Evolutionary conservation across 2,797 vertebrate species (phyloP), one percentile per base, ranked within the genome.

Genomic region (Pyrocephalus nanus): DNA sequence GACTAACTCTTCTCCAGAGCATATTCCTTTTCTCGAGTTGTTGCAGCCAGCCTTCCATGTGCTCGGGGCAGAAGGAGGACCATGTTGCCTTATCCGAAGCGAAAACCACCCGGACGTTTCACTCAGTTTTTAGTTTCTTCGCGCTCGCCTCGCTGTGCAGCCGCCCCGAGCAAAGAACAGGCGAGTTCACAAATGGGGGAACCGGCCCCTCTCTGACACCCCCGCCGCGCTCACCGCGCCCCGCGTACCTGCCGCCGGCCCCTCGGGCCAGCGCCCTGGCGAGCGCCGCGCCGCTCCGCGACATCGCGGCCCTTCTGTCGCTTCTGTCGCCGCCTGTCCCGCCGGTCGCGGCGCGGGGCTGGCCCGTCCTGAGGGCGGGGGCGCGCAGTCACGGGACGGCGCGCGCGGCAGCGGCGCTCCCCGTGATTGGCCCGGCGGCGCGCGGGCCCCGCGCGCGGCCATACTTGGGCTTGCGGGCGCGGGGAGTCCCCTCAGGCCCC

Each of bases 181-280:
- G 23, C 60, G 27, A 57, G 29, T 53, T 30, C 51, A 12, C 29
- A 8, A 8, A 5, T 27, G 29, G 29, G 51, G 51, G 29, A 53
- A 17, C 29, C 51, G 51, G 62, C 25, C 61, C 32, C 43, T 27
- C 12, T n/a, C 25, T 1, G 22, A 29, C 69, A 5, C 34, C 32
- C 73, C 70, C 36, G 36, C 70, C 73, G 74, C 69, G 55, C 17
- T 19, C 66, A 6, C 78, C 81, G 53, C 70, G 76, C 50, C 91
- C 58, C 75, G 50, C 95, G 54, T 95, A 96, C 96, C 96, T 97
- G 94, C 83, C 73, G 23, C 92, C 81, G 40, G 72, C 78, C 43
- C 40, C 61, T 5, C 89, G 50, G 7, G 62, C 67, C 34, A 96
- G 71, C 32, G 42, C 94, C 77, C 73, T 94, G 61, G 78, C 61